phyloP scores from a whole-genome alignment of 2,113 vertebrate genomes.

The Cynopterus brachyotis region DNA sequence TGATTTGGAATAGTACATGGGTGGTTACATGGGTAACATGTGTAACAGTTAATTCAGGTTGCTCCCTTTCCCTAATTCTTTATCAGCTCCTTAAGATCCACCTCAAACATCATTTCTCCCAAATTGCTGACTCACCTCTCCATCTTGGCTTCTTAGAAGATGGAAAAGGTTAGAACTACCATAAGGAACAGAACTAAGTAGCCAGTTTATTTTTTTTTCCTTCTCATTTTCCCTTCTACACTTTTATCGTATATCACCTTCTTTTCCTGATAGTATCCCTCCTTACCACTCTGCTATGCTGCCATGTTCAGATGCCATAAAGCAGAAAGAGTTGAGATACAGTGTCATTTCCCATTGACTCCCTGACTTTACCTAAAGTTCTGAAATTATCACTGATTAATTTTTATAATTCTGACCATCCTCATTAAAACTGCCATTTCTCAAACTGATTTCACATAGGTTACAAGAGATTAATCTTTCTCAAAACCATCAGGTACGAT shows the following conservation, averaged over 20 bases:
- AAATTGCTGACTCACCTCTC: neutral
- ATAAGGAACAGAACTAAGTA: neutral
- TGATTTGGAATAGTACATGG: neutral
- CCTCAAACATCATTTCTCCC: neutral
- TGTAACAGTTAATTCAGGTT: neutral
- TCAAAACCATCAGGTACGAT: neutral
- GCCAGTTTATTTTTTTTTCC: neutral
- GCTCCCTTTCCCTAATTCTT: neutral
- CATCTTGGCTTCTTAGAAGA: neutral
- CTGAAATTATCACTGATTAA: neutral
- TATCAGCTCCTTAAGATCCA: neutral
- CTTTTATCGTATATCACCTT: neutral
- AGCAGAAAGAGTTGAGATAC: neutral
- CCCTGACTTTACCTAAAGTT: neutral
- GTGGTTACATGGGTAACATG: neutral
- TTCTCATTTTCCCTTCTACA: neutral
- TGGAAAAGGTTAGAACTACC: neutral
- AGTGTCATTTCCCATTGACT: neutral
- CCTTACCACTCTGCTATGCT: neutral
- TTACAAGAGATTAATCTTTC: neutral
- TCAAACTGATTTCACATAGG: neutral
- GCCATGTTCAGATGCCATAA: neutral
- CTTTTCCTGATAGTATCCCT: neutral
- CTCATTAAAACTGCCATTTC: neutral
- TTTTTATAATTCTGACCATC: neutral